These are phyloP conservation scores for Hemiscyllium ocellatum DNA, from an alignment of 2,113 vertebrate species.

Conservation along the genomic window DNA sequence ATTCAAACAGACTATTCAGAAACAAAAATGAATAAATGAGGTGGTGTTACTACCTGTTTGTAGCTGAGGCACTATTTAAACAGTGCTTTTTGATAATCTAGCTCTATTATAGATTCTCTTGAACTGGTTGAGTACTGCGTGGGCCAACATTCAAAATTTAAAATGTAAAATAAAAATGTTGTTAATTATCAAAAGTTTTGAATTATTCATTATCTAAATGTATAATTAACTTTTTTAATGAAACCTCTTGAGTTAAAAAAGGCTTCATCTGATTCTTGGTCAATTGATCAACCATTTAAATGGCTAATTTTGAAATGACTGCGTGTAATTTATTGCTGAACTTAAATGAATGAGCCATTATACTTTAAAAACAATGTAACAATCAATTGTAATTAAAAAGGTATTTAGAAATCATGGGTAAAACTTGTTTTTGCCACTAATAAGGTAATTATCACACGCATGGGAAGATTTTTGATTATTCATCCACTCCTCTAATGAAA, in stretches of 20 bases:
- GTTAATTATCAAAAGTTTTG: not conserved
- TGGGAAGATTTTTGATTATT: not conserved
- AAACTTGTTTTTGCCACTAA: not conserved
- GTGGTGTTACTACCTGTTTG: not conserved
- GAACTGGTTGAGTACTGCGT: not conserved
- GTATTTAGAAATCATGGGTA: slow-evolving; percentile 3
- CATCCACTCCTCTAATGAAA: not conserved
- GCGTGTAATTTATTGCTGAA: not conserved
- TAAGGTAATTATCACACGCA: not conserved
- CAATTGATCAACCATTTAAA: not conserved
- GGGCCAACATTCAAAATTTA: not conserved
- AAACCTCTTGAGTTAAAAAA: not conserved
- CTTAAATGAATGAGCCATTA: not conserved
- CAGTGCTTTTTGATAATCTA: not conserved
- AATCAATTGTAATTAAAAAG: not conserved
- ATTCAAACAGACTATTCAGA: not conserved
- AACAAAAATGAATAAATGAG: not conserved
- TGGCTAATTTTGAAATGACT: not conserved
- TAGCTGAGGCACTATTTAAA: not conserved
- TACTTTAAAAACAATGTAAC: not conserved
- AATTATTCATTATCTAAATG: not conserved
- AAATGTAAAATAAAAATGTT: not conserved
- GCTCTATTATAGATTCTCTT: not conserved
- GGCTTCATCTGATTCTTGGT: not conserved
- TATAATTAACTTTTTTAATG: not conserved